These are phyloP conservation scores for Australoheros facetus DNA, from an alignment of 2,797 vertebrate genomes.

Conservation along the genomic window DNA sequence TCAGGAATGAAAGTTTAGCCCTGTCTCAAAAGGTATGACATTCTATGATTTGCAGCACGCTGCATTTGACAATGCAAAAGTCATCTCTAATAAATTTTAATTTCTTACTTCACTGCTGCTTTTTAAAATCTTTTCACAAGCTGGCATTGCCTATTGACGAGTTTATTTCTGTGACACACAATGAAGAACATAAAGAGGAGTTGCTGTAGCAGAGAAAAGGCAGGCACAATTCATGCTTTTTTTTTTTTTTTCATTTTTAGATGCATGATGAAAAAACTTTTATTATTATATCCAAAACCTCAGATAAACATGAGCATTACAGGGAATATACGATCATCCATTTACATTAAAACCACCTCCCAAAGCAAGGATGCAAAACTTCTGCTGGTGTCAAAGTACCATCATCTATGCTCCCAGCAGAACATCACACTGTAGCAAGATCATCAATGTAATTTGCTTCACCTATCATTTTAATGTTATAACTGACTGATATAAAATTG, in stretches of 20 bases:
- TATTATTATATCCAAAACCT: conserved; percentile 1
- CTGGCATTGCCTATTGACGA: not conserved
- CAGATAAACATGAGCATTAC: not conserved
- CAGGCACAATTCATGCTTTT: not conserved
- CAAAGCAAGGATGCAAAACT: not conserved
- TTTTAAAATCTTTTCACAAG: not conserved
- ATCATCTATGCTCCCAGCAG: not conserved
- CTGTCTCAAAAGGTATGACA: not conserved
- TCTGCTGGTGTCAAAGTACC: not conserved
- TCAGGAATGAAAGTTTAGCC: not conserved
- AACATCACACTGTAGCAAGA: not conserved
- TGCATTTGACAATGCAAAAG: not conserved
- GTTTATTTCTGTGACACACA: not conserved
- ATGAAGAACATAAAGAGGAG: fast-evolving
- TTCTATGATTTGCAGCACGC: not conserved
- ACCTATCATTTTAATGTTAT: too few relatives aligned
- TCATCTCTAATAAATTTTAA: not conserved
- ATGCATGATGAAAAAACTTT: not conserved
- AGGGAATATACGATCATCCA: not conserved
- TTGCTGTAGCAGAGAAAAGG: not conserved
- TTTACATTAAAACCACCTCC: not conserved
- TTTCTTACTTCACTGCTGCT: not conserved
- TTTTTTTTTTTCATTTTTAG: not conserved
- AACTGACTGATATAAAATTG: too few relatives aligned
- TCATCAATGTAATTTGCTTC: not conserved